Base-by-base conservation (phyloP, 2,113 vertebrate genomes). In the Ailurus styani region DNA sequence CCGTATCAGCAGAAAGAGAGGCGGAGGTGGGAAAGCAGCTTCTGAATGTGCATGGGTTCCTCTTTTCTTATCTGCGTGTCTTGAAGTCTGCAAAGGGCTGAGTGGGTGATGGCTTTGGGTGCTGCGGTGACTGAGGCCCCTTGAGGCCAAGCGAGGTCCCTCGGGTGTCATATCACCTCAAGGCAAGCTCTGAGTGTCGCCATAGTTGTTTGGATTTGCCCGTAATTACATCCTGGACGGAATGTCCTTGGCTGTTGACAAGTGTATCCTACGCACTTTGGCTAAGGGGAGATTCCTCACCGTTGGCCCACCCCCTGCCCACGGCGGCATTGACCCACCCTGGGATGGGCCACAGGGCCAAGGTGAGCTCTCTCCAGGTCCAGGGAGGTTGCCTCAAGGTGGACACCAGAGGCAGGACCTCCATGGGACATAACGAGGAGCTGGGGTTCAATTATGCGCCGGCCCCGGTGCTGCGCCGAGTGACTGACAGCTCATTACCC, bases 401-500 rank as follows among this genome's bases (percentile, higher is more conserved):
- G 98, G 98, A 98, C 96, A 98, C 98, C 94, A 82, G 82, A 98
- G 98, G 98, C 98, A 93, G 95, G 97, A 97, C 98, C 98, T 98
- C 96, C 73, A 50, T 96, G 98, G 98, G 86, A 98, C 93, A 96
- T 99, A 99, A 99, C 98, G 98, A 99, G 98, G 97, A 98, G 98
- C 99, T 97, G 87, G 98, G 98, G 98, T 98, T 99, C 99, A 99
- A 98, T 99, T 99, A 99, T 97, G 97, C 97, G 7, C 97, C 60
- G 47, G 98, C 97, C 97, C 95, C 93, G 96, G 98, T 98, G 98
- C 97, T 94, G 97, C 98, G 97, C 98, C 95, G 81, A 97, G 98
- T 99, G 98, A 99, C 99, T 99, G 98, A 99, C 99, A 99, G 99
- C 98, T 99, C 99, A 99, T 99, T 99, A 99, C 98, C 98, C 98